Evolutionary conservation across 2,797 vertebrate species (phyloP).

Genomic region (Propithecus perrieri): DNA sequence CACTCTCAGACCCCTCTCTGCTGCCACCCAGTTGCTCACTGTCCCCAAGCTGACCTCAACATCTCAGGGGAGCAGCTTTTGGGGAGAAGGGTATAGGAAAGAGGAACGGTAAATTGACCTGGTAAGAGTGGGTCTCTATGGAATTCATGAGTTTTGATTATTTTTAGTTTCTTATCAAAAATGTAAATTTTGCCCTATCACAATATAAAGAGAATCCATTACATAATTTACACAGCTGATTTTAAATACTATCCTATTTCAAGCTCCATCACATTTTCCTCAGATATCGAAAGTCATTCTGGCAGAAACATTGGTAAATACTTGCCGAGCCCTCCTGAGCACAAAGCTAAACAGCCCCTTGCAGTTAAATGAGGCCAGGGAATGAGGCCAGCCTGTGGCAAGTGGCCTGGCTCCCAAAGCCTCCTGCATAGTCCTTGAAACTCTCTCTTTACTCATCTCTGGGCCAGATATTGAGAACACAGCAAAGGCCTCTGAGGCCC

Average conservation of each 20-base stretch:
- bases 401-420: background rate
- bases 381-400: background rate
- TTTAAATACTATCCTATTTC: constrained; percentile 54
- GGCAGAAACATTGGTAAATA: constrained; percentile 36
- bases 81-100: background rate
- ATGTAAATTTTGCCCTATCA: constrained; percentile 44
- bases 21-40: background rate
- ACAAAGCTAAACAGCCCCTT: constrained; percentile 36
- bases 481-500: background rate
- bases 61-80: background rate
- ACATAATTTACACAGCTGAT: constrained; percentile 28
- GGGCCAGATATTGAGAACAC: background rate
- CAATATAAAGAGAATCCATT: constrained; percentile 52
- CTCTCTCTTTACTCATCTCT: background rate
- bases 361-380: background rate
- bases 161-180: constrained; percentile 58
- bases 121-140: background rate
- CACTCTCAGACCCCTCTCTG: background rate
- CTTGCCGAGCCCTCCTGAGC: constrained; percentile 7
- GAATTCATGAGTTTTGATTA: constrained; percentile 49
- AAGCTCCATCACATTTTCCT: constrained; percentile 24
- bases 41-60: background rate
- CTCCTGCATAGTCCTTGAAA: background rate
- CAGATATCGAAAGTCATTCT: constrained; percentile 50
- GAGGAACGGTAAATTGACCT: background rate